Percentiles rank a stretch among this genome's conserved stretches.
These are phyloP conservation scores for Grammomys dolichurus DNA, from an alignment of 2,113 vertebrate genomes.

Conservation along the genomic window DNA sequence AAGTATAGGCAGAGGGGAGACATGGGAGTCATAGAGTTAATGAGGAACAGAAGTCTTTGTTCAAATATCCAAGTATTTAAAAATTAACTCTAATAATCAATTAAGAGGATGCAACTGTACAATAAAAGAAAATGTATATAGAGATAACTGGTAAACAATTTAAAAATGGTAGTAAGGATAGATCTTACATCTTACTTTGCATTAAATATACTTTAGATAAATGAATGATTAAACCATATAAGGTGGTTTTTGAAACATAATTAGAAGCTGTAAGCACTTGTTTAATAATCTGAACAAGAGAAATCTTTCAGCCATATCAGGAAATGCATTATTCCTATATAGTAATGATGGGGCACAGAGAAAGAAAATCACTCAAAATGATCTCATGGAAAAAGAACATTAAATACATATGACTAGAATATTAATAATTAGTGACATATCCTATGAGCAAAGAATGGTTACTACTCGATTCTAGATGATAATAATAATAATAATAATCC, in stretches of 20 bases:
- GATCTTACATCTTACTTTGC: background rate
- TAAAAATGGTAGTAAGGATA: background rate
- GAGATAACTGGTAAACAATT: background rate
- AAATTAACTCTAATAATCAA: background rate
- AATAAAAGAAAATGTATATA: background rate
- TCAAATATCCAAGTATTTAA: background rate
- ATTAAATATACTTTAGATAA: background rate
- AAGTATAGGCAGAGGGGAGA: background rate
- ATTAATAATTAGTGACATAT: background rate
- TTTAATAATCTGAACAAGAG: background rate
- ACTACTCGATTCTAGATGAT: background rate
- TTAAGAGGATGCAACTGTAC: background rate
- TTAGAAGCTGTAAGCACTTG: background rate
- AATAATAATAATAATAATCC: conserved; percentile 2
- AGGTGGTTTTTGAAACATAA: background rate
- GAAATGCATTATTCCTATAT: background rate
- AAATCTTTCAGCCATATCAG: background rate
- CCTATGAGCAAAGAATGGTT: background rate
- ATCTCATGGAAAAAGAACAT: background rate
- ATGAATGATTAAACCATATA: background rate
- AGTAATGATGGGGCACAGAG: no score
- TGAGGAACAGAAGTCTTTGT: background rate
- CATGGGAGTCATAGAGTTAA: rapidly evolving
- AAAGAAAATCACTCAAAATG: background rate
- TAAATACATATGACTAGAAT: background rate